Conservation (phyloP, 2,113 vertebrate species). For the Spermophilus dauricus region DNA sequence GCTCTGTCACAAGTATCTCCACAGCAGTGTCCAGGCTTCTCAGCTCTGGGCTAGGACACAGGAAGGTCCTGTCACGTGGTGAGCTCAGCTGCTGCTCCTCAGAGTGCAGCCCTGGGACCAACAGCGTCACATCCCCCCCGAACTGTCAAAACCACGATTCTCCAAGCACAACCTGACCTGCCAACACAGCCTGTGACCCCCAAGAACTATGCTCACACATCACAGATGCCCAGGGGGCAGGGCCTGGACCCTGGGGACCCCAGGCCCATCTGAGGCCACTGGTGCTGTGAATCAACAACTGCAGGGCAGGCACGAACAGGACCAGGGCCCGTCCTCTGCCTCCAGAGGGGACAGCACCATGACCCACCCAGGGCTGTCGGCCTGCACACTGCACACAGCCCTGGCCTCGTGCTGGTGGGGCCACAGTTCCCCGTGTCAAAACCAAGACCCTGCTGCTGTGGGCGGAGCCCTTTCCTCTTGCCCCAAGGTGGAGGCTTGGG, state of each 20-base stretch:
- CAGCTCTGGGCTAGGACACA: neutral
- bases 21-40: fast-evolving
- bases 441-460: neutral
- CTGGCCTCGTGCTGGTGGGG: neutral
- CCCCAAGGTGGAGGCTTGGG: neutral
- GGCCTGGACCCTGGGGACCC: neutral
- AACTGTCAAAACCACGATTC: neutral
- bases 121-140: fast-evolving
- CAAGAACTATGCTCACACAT: neutral
- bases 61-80: fast-evolving
- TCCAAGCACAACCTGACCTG: no score
- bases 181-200: fast-evolving
- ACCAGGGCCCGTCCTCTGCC: neutral
- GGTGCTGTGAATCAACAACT: fast-evolving
- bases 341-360: neutral
- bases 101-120: neutral
- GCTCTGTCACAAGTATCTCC: neutral
- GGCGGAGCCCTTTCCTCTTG: neutral
- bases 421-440: neutral
- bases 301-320: fast-evolving
- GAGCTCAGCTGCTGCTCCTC: neutral
- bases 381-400: neutral
- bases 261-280: neutral
- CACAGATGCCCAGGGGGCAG: fast-evolving
- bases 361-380: neutral